phyloP scores from a whole-genome alignment of 2,888 invertebrate species.

The Alentia gelatinosa region DNA sequence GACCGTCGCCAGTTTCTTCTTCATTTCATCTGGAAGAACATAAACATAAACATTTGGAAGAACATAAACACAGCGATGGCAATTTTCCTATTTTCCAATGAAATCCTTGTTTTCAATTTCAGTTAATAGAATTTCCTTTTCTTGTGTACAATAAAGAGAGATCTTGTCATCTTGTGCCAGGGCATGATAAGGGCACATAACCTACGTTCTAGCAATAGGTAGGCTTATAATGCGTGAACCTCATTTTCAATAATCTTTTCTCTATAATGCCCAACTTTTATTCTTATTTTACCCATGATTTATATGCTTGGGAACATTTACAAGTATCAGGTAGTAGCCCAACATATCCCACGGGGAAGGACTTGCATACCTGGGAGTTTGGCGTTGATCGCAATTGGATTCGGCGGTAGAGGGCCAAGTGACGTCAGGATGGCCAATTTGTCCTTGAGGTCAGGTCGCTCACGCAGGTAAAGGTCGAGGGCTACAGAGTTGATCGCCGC shows the following conservation, averaged over 20 bases:
- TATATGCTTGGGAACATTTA: too few relatives aligned
- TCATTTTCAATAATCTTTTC: too few relatives aligned
- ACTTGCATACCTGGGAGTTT: constrained; percentile 84
- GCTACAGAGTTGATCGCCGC: constrained; percentile 86
- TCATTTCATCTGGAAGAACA: constrained; percentile 67
- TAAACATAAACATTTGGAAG: neutral
- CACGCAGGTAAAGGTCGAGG: constrained; percentile 83
- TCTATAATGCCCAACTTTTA: too few relatives aligned
- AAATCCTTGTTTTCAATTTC: too few relatives aligned
- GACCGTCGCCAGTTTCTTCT: constrained; percentile 67
- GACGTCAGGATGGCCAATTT: constrained; percentile 84
- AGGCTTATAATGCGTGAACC: too few relatives aligned
- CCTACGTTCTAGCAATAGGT: too few relatives aligned
- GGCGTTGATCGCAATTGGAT: constrained; percentile 85
- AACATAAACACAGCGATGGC: neutral
- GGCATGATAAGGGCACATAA: too few relatives aligned
- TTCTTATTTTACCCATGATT: too few relatives aligned
- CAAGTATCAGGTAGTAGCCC: neutral
- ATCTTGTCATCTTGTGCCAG: too few relatives aligned
- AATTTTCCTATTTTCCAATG: neutral
- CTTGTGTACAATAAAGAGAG: too few relatives aligned
- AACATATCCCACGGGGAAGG: too few relatives aligned
- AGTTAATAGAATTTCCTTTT: too few relatives aligned
- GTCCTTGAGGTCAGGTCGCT: constrained; percentile 84
- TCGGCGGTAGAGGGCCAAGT: constrained; percentile 86